These are phyloP conservation scores for Xanthia togata DNA, from an alignment of 2,888 invertebrate species.

Conservation along the genomic window DNA sequence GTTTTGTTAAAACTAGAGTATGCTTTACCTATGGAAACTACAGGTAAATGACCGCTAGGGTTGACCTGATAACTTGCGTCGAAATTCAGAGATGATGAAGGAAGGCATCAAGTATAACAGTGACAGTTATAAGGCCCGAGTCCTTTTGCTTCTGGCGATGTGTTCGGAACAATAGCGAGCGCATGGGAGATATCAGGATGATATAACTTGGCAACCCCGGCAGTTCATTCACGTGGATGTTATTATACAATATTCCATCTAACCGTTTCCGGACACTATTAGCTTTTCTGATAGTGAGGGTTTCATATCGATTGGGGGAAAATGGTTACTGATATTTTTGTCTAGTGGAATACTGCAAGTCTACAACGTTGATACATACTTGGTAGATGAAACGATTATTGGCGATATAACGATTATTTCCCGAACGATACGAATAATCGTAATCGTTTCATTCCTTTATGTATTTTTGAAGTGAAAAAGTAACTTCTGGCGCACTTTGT, in stretches of 20 bases:
- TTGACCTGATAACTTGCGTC: slow-evolving; percentile 11
- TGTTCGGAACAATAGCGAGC: slow-evolving; percentile 42
- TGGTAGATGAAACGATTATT: neutral
- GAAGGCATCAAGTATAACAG: slow-evolving; percentile 9
- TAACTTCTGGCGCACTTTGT: no score
- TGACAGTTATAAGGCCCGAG: slow-evolving; percentile 22
- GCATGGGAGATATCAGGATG: slow-evolving; percentile 33
- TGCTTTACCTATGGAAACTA: slow-evolving; percentile 7
- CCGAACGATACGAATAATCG: neutral
- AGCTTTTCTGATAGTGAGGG: slow-evolving; percentile 14
- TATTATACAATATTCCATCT: slow-evolving; percentile 27
- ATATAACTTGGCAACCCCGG: slow-evolving; percentile 20
- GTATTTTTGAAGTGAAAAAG: neutral
- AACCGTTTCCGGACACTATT: slow-evolving; percentile 9
- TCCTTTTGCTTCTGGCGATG: slow-evolving; percentile 38
- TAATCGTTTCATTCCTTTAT: neutral
- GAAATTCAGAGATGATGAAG: slow-evolving; percentile 22
- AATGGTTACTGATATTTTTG: neutral
- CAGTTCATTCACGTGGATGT: slow-evolving; percentile 22
- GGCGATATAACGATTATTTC: neutral
- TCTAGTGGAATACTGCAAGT: neutral
- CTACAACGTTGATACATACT: neutral
- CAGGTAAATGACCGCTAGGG: slow-evolving; percentile 8
- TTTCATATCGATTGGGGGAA: slow-evolving; percentile 10
- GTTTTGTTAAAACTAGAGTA: slow-evolving; percentile 51